phyloP scores from a whole-genome alignment of 92 coral and sea anemone genomes.

The Diadumene lineata region DNA sequence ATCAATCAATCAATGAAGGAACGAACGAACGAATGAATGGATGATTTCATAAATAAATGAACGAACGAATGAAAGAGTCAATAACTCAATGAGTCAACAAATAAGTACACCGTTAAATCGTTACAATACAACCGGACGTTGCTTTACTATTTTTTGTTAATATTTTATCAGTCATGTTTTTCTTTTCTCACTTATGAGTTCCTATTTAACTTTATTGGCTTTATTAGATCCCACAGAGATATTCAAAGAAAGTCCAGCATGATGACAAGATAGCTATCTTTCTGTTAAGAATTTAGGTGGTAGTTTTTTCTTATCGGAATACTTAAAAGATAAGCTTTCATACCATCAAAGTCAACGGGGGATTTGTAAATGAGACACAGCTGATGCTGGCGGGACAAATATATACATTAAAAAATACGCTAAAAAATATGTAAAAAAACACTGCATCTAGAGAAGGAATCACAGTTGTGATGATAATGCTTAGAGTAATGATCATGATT shows the following conservation, averaged over 20 bases:
- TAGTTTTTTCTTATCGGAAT: not conserved
- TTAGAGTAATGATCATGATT: too few species aligned
- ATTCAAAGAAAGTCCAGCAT: not conserved
- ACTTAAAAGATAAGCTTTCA: not conserved
- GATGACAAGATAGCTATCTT: not conserved
- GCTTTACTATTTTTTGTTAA: too few species aligned
- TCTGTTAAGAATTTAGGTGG: not conserved
- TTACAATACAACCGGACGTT: too few species aligned
- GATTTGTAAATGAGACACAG: not conserved
- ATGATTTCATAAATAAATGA: not conserved
- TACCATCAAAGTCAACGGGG: not conserved
- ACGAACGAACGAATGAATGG: slow-evolving; percentile 11
- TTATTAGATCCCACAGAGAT: too few species aligned
- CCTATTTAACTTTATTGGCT: not conserved
- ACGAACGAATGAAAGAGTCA: slow-evolving; percentile 6
- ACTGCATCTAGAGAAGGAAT: too few species aligned
- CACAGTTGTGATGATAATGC: too few species aligned
- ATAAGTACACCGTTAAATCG: not conserved
- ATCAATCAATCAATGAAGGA: not conserved
- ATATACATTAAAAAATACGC: too few species aligned
- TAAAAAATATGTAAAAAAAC: too few species aligned
- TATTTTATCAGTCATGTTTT: too few species aligned
- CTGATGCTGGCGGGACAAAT: not conserved
- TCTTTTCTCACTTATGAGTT: not conserved
- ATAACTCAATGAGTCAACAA: not conserved